A percentile compares a stretch with the other conserved stretches of the same genome.
These are phyloP conservation scores for Eospalax fontanierii DNA, from an alignment of 2,797 vertebrate species.

Conservation along the genomic window DNA sequence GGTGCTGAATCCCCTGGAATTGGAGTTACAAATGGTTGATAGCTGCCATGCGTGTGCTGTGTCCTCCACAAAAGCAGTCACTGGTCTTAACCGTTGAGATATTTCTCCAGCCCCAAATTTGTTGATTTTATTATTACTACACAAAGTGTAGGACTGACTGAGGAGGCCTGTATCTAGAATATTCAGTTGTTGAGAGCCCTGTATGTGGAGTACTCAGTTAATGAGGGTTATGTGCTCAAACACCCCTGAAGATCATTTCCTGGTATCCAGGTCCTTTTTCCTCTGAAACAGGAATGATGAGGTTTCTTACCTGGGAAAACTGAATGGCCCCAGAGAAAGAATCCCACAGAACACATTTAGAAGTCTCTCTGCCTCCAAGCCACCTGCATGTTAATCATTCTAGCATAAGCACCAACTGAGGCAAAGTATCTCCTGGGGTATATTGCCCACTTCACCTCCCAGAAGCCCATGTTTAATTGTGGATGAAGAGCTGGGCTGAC, in stretches of 20 bases:
- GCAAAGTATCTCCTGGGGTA: neutral
- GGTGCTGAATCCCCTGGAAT: too few relatives aligned
- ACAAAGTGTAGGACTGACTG: neutral
- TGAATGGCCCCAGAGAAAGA: slow-evolving; percentile 7
- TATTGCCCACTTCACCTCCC: neutral
- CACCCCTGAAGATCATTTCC: neutral
- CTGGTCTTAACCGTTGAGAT: too few relatives aligned
- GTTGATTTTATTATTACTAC: neutral
- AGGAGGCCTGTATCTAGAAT: neutral
- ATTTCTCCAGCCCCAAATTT: too few relatives aligned
- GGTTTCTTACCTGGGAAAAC: slow-evolving; percentile 33
- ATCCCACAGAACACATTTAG: neutral
- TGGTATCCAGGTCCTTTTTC: neutral
- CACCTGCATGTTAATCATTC: neutral
- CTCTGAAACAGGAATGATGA: slow-evolving; percentile 27
- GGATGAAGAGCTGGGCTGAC: neutral
- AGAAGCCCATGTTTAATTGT: neutral
- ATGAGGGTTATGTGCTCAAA: neutral
- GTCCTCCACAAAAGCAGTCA: too few relatives aligned
- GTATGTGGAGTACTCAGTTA: neutral
- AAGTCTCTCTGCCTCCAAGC: neutral
- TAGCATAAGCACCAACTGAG: neutral
- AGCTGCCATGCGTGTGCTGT: too few relatives aligned
- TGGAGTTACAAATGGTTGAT: too few relatives aligned
- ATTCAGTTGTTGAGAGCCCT: neutral